Evolutionary conservation across 2,888 invertebrate genomes (phyloP), one percentile per base, ranked within the genome.

Genomic region (Patella pellucida): DNA sequence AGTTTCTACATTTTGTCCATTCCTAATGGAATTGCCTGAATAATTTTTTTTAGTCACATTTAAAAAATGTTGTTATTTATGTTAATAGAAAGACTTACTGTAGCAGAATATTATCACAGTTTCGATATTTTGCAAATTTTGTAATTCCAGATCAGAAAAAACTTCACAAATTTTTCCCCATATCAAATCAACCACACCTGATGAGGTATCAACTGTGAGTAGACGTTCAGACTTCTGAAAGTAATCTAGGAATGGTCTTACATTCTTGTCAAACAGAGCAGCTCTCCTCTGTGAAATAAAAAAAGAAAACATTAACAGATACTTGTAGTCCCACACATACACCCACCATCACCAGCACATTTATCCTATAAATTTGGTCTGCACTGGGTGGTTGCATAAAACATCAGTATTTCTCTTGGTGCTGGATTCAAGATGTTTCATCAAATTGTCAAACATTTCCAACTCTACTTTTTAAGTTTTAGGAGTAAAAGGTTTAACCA

Each of bases 21-120:
- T 41, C 9, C 41, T 41, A 7, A 41, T 9, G 41, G 41, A 41
- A 41, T 41, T 41, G 41, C 41, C 71, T 14, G 7, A 50, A 16
- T 71, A 0, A 15, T 62, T 27, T 23, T 23, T 62, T 23, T 5
- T 16, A 23, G 5, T 1, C 7, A 5, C 69, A 19, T n/a, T 19
- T 52, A 54, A 23, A 51, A 27, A 5, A 19, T 27, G 54, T 62
- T 7, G 7, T 41, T 41, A 5, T 5, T 41, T 7, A 9, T 41
- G 9, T 71, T 27, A 68, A 23, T n/a, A 52, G 62, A 52, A 5
- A 50, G 62, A 81, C 87, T 86, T 81, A 90, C 90, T 85, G 80
- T 89, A 89, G 67, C 85, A 82, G 81, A 89, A 89, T 14, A 89
- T 80, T 12, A 89, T 79, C 19, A 89, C 87, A 68, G 88, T 86